Evolutionary conservation across 2,888 invertebrate species (phyloP).

Genomic region (Malacosoma neustria): DNA sequence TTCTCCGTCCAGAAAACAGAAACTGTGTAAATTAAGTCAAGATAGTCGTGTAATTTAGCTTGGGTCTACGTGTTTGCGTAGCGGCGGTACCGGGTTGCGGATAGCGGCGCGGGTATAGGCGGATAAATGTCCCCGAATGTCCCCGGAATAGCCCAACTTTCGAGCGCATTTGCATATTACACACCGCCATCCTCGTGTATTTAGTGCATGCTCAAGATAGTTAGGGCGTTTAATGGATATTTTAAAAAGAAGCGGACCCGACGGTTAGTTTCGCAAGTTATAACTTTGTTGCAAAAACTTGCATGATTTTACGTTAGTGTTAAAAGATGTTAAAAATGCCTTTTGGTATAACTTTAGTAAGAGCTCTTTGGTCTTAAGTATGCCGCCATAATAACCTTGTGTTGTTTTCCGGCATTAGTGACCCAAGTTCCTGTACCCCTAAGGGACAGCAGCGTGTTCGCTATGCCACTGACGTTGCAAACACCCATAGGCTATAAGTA

Average conservation of each 20-base stretch:
- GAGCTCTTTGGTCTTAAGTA: no score
- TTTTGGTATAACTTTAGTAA: no score
- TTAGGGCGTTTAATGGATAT: not conserved
- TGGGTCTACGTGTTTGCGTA: not conserved
- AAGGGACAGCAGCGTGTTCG: no score
- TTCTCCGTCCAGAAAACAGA: not conserved
- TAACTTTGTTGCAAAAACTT: no score
- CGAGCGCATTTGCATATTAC: not conserved
- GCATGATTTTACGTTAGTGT: no score
- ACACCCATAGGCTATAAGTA: no score
- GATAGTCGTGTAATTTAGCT: not conserved
- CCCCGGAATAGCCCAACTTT: not conserved
- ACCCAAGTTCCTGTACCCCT: no score
- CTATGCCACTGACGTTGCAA: no score
- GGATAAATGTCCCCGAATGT: not conserved
- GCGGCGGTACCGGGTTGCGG: not conserved
- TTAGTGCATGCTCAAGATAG: not conserved
- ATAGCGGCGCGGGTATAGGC: not conserved
- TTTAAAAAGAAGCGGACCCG: not conserved
- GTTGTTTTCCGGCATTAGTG: no score
- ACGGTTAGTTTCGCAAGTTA: no score
- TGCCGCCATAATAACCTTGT: no score
- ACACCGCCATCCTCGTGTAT: not conserved
- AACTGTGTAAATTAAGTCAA: not conserved
- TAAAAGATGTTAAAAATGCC: no score